Percentiles rank a stretch among this genome's conserved stretches.
These are phyloP conservation scores for Coregonus ussuriensis DNA, from an alignment of 2,797 vertebrate species.

Conservation along the genomic window DNA sequence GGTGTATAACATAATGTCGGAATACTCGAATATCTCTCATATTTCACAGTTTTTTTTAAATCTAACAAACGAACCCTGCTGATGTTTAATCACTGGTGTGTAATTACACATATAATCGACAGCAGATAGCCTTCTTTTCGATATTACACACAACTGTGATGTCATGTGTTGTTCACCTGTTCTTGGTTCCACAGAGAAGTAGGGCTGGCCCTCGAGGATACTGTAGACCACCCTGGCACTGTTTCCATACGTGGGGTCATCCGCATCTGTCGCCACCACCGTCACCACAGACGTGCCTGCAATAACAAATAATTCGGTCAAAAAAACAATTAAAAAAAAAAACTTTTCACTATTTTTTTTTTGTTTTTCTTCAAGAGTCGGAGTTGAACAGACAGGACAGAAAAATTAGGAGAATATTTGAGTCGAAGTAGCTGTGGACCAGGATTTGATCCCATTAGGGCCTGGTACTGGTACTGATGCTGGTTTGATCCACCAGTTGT, in stretches of 20 bases:
- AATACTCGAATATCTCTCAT: not conserved
- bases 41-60: not conserved
- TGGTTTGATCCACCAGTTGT: too few species aligned
- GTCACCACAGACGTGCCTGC: conserved; percentile 88
- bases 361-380: too few species aligned
- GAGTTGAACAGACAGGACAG: not conserved
- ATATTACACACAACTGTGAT: conserved; percentile 8
- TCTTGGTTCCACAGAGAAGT: conserved; percentile 90
- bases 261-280: conserved; percentile 88
- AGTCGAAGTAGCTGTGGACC: too few species aligned
- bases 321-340: not conserved
- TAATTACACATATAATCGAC: not conserved
- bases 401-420: not conserved
- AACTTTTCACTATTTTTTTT: not conserved
- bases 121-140: not conserved
- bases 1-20: not conserved
- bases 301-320: not conserved
- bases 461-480: too few species aligned
- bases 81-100: not conserved
- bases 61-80: not conserved
- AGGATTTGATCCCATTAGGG: too few species aligned
- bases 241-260: conserved; percentile 91
- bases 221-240: conserved; percentile 90
- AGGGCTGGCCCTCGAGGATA: conserved; percentile 88
- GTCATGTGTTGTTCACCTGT: conserved; percentile 79